Conservation (phyloP, 2,797 vertebrate genomes). For the Tenualosa thibaudeaui region DNA sequence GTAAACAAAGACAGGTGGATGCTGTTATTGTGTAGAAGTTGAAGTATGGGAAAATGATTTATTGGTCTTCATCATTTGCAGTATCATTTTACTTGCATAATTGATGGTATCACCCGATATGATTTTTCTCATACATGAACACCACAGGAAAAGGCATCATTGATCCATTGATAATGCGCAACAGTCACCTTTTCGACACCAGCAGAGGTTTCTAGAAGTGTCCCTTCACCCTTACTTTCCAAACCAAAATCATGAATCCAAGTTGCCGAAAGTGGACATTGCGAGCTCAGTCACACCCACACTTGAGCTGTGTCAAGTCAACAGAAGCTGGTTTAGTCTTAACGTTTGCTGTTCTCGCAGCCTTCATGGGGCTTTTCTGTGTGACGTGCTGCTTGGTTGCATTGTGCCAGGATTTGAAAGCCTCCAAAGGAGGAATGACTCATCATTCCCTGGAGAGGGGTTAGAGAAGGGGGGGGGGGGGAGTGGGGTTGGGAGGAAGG, state of each 20-base stretch:
- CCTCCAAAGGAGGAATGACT: slow-evolving; percentile 43
- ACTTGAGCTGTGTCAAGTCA: slow-evolving; percentile 21
- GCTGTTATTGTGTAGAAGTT: no score
- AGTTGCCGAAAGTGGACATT: background rate
- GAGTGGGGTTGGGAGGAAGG: slow-evolving; percentile 18
- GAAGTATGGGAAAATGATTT: no score
- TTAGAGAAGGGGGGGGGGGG: slow-evolving; percentile 30
- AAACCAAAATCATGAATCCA: background rate
- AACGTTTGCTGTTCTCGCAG: slow-evolving; percentile 24
- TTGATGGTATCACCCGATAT: background rate
- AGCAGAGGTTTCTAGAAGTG: background rate
- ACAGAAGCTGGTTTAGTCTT: background rate
- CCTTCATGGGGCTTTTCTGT: slow-evolving; percentile 31
- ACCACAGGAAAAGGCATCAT: background rate
- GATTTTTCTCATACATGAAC: background rate
- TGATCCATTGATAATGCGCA: background rate
- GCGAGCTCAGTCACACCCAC: background rate
- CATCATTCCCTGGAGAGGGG: slow-evolving; percentile 48
- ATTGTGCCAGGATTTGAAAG: slow-evolving; percentile 36
- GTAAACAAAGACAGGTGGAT: no score
- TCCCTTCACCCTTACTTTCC: background rate
- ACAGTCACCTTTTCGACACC: background rate
- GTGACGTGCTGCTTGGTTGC: slow-evolving; percentile 28
- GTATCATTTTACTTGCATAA: background rate
- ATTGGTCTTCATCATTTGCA: no score